Conservation (phyloP, 2,888 invertebrate genomes). For the Chrysina gloriosa region DNA sequence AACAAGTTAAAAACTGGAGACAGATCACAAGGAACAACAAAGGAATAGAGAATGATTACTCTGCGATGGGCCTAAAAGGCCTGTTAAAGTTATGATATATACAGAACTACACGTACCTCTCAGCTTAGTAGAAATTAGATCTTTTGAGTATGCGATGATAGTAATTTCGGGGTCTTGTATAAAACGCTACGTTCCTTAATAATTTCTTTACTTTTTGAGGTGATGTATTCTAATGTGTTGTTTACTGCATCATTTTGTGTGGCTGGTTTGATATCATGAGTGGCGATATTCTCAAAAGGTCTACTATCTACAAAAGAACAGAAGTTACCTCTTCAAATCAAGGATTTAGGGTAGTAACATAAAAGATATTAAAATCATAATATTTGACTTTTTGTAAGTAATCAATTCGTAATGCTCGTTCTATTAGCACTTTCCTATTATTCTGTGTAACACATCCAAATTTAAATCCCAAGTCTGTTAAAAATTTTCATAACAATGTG, state of each 20-base stretch:
- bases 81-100: background rate
- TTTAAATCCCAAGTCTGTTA: background rate
- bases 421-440: background rate
- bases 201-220: constrained; percentile 56
- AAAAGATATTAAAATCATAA: background rate
- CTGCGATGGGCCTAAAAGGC: too few species aligned
- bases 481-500: background rate
- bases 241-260: background rate
- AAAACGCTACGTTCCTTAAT: constrained; percentile 59
- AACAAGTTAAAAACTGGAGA: too few species aligned
- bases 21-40: too few species aligned
- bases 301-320: constrained; percentile 14
- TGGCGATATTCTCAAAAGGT: background rate
- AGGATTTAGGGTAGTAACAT: background rate
- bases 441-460: background rate
- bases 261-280: background rate
- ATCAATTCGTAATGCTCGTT: background rate
- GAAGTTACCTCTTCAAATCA: background rate
- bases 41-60: too few species aligned
- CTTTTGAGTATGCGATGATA: background rate
- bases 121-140: background rate
- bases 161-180: constrained; percentile 52
- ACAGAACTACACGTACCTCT: background rate
- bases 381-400: too few species aligned
- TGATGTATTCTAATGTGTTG: constrained; percentile 49